Percentiles rank a stretch among this genome's conserved stretches.
phyloP scores from a whole-genome alignment of 1,140 invertebrate genomes.

The Formica selysi region DNA sequence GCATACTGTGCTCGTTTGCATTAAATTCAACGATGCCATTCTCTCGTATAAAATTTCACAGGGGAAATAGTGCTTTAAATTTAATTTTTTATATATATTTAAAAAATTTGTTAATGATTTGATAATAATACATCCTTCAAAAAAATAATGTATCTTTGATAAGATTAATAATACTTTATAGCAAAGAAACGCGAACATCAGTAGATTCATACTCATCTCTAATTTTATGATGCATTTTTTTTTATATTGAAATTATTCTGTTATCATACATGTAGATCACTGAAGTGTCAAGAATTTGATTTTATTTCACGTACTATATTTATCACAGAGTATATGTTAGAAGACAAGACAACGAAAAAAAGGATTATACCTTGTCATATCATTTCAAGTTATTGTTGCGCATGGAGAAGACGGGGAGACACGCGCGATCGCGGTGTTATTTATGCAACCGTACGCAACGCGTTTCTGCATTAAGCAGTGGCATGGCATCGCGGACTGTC shows the following conservation, averaged over 20 bases:
- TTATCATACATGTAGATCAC: neutral
- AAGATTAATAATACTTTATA: neutral
- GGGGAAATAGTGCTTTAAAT: neutral
- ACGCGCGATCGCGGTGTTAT: neutral
- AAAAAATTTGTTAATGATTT: neutral
- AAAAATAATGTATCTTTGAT: constrained; percentile 1
- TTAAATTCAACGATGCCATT: neutral
- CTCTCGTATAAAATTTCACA: neutral
- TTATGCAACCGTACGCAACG: constrained; percentile 27
- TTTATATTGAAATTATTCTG: neutral
- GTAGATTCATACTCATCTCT: neutral
- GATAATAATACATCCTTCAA: neutral
- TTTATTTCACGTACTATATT: neutral
- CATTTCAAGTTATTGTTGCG: constrained; percentile 2
- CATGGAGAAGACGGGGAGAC: neutral
- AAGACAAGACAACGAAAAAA: neutral
- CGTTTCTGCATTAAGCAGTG: constrained; percentile 45
- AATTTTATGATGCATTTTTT: neutral
- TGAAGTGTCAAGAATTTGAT: neutral
- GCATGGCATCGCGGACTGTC: constrained; percentile 31
- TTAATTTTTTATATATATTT: neutral
- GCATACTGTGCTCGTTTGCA: neutral
- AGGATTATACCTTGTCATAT: neutral
- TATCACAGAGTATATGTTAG: neutral
- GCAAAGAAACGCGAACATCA: neutral